A percentile compares a stretch with the other conserved stretches of the same genome.
Evolutionary conservation across 2,113 vertebrate genomes (phyloP).

Genomic region (Alectura lathami): DNA sequence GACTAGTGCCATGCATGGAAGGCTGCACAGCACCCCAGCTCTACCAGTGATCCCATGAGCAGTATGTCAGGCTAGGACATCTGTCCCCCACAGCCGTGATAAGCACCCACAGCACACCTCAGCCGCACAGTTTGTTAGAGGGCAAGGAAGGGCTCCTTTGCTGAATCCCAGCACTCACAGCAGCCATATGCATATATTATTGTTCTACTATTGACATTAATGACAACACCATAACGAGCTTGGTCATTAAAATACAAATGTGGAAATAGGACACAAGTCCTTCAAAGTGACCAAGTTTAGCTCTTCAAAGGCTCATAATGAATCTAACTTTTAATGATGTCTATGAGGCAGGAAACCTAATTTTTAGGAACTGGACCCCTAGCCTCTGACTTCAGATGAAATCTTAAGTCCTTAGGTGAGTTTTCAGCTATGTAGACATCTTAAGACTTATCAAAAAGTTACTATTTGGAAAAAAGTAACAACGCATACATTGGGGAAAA

Average conservation of each 20-base stretch:
- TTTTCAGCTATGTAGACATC: not conserved
- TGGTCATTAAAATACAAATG: not conserved
- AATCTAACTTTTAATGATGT: not conserved
- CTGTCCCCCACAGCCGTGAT: accelerated
- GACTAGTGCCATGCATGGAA: accelerated
- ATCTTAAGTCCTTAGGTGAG: not conserved
- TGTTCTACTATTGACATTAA: not conserved
- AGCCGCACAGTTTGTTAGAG: not conserved
- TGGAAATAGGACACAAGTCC: not conserved
- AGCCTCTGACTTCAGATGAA: not conserved
- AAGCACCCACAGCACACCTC: not conserved
- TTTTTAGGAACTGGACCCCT: not conserved
- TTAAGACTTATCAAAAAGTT: not conserved
- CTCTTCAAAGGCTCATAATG: not conserved
- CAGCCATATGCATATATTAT: not conserved
- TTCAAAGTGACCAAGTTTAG: not conserved
- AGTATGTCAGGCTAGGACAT: accelerated
- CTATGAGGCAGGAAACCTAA: not conserved
- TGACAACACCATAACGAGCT: not conserved
- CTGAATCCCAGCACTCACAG: not conserved
- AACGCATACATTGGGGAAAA: not conserved
- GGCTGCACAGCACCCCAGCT: not conserved
- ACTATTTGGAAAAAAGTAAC: not conserved
- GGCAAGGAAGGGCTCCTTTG: not conserved
- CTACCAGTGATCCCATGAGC: accelerated